phyloP scores from a whole-genome alignment of 2,113 vertebrate species.

The Pelecanus crispus region DNA sequence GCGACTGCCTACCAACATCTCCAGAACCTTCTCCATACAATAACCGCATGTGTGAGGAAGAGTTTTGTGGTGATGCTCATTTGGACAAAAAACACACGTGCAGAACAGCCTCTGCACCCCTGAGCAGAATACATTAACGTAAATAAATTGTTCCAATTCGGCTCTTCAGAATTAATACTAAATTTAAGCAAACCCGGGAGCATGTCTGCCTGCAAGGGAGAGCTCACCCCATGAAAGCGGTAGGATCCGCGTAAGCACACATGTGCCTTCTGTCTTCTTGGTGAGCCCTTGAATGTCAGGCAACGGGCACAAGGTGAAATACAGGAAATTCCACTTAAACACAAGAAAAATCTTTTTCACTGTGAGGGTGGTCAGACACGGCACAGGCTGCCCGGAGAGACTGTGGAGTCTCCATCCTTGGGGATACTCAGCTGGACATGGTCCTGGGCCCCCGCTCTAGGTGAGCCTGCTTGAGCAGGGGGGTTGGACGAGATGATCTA shows the following conservation, averaged over 20 bases:
- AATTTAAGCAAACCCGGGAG: slow-evolving; percentile 8
- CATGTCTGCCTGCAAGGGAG: background rate
- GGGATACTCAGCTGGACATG: background rate
- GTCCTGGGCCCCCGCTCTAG: background rate
- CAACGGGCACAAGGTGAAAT: background rate
- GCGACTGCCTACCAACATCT: background rate
- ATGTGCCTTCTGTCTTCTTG: background rate
- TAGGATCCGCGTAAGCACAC: background rate
- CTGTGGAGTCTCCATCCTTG: background rate
- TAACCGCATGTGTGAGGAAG: background rate
- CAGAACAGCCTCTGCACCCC: background rate
- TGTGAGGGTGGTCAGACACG: background rate
- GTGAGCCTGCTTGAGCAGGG: background rate
- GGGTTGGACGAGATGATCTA: background rate
- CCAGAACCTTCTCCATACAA: background rate
- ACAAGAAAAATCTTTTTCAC: background rate
- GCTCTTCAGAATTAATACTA: slow-evolving; percentile 12
- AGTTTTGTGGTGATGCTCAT: background rate
- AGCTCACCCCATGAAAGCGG: background rate
- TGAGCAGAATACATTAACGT: background rate
- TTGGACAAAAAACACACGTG: background rate
- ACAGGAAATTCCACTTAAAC: background rate
- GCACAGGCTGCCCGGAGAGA: background rate
- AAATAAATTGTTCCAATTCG: slow-evolving; percentile 28
- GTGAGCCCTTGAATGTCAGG: background rate